A percentile compares a stretch with the other conserved stretches of the same genome.
Conservation (phyloP, 2,113 vertebrate species). For the Elgaria multicarinata region DNA sequence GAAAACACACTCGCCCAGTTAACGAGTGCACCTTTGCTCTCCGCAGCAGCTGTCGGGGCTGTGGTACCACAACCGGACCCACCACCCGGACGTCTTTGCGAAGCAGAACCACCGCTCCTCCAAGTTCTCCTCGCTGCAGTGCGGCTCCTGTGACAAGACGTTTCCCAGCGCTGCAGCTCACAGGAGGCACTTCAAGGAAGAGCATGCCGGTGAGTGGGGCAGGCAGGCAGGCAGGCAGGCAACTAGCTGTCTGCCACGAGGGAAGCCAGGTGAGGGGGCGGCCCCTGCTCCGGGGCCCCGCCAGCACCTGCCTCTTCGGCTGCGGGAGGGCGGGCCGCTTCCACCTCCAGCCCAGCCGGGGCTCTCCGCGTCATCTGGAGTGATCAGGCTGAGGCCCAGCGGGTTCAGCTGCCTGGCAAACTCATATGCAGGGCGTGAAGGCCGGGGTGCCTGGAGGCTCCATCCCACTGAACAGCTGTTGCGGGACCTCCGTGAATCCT, state of each 20-base stretch:
- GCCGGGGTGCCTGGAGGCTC: not conserved
- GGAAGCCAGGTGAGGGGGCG: not conserved
- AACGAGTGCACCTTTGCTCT: constrained; percentile 20
- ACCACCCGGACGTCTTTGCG: constrained; percentile 86
- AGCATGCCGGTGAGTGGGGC: constrained; percentile 81
- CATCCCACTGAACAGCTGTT: not conserved
- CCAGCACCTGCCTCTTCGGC: not conserved
- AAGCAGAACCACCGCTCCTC: constrained; percentile 83
- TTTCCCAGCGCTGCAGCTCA: constrained; percentile 81
- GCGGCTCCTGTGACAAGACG: constrained; percentile 85
- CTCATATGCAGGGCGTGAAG: not conserved
- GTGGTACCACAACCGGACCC: constrained; percentile 93
- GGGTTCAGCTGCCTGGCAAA: not conserved
- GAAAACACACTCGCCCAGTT: not conserved
- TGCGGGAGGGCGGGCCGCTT: too few relatives aligned
- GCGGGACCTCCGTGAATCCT: not conserved
- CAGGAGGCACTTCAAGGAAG: constrained; percentile 80
- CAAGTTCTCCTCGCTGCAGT: constrained; percentile 84
- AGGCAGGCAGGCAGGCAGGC: not conserved
- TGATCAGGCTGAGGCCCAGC: not conserved
- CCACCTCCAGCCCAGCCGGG: not conserved
- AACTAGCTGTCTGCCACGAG: not conserved
- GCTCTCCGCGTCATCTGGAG: not conserved
- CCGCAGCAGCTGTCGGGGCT: constrained; percentile 90
- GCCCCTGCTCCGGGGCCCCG: not conserved